Evolutionary conservation across 2,797 vertebrate species (phyloP), one percentile per base, ranked within the genome.

Genomic region (Cephalopachus bancanus): DNA sequence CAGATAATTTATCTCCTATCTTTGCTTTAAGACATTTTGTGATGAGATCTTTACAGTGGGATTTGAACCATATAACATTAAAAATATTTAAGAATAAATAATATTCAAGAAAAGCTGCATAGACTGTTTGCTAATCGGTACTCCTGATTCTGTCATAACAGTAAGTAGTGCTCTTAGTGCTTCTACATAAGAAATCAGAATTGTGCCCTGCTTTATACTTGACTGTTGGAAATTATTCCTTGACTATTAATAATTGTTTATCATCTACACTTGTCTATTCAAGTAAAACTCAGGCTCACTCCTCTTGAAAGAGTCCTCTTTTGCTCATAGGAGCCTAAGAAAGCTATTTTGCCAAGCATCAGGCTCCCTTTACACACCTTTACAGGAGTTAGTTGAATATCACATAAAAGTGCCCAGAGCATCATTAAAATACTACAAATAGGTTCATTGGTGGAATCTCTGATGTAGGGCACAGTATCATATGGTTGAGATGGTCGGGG

Each of bases 381-480:
- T 83, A 57, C 83, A 94, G 83, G 64, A 95, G 49, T 49, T 74
- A 24, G 59, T 65, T 97, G 75, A 95, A 94, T 60, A 28, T 53
- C 67, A 91, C 81, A 96, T n/a, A 17, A 92, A 57, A 87, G 81
- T 97, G 91, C 71, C 93, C 44, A 55, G 37, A 91, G 80, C 85
- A 96, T 97, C 95, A 96, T 89, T 89, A 53, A 84, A 98, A 95
- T 62, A 91, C 57, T 85, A 92, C 74, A 94, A 96, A 81, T 60
- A 95, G 57, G 4, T 96, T 97, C 89, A 94, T 15, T 89, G 88
- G 90, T 67, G 96, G 72, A 89, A 95, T 91, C 67, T 93, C 33
- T 33, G 75, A 91, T 93, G 96, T 10, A 44, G 30, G 80, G 64
- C n/a, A 78, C 22, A 64, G 80, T 53, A 85, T 95, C 98, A 93